Base-by-base conservation (phyloP, 2,113 vertebrate species). In the Poecile atricapillus region DNA sequence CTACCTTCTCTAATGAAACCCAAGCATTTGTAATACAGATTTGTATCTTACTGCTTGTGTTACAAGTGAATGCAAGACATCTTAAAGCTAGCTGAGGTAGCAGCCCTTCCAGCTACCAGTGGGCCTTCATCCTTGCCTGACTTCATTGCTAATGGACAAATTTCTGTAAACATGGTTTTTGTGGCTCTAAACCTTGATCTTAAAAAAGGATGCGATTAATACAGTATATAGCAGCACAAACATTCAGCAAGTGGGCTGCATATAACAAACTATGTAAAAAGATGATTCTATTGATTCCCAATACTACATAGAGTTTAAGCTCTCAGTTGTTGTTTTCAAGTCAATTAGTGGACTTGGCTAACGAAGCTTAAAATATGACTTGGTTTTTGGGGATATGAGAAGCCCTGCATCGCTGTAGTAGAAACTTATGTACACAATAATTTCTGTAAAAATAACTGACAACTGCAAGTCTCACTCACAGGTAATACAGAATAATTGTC, bases 261-360 rank as follows among this genome's bases (percentile, higher is more conserved):
- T 84, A 67, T 68, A 89, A 59, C 60, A 75, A 93, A 62, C 68
- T n/a, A 8, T 62, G 43, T 70, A 73, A 79, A 74, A 25, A 43
- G 64, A 55, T 84, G 47, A 47, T 63, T 47, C 69, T 84, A 84
- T 95, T 87, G 91, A 96, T 96, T 96, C 52, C 68, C 89, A 85
- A 82, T 96, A 22, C 30, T 67, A 63, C 43, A 58, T n/a, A 55
- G 83, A 90, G 37, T 93, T 89, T 87, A 75, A 65, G 52, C 39
- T 74, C 83, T 78, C 31, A 13, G 52, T 83, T 83, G 60, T 77
- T 78, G 30, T 84, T 92, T 93, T 91, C 81, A 81, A 87, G 64
- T 91, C 59, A 92, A 9, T 90, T 94, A 81, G 80, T 63, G 35
- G 63, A 43, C 39, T 81, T 87, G 41, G 75, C 46, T 94, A 80